Percentiles rank a stretch among this genome's conserved stretches.
phyloP scores from a whole-genome alignment of 2,797 vertebrate genomes.

The Champsocephalus gunnari region DNA sequence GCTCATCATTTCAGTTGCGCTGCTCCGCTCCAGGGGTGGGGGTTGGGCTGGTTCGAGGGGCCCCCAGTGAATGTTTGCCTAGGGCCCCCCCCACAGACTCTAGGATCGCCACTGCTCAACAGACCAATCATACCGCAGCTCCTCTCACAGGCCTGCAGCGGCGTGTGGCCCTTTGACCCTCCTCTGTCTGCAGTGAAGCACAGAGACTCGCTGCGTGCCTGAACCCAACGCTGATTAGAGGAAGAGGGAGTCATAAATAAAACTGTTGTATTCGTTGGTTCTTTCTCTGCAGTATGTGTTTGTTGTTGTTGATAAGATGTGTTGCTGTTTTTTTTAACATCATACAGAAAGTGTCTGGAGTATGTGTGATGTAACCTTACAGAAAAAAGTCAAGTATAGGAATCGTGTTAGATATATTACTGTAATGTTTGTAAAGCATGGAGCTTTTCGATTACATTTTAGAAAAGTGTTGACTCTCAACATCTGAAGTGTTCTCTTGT shows the following conservation, averaged over 20 bases:
- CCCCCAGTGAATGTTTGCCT: no score
- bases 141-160: conserved; percentile 49
- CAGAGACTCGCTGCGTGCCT: conserved; percentile 54
- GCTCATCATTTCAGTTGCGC: no score
- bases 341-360: no score
- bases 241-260: conserved; percentile 27
- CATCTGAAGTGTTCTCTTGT: background rate
- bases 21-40: no score
- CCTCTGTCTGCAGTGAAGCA: conserved; percentile 29
- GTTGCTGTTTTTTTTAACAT: no score
- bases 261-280: conserved; percentile 36
- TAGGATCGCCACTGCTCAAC: no score
- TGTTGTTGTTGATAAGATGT: conserved; percentile 22
- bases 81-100: no score
- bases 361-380: background rate
- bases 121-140: conserved; percentile 3
- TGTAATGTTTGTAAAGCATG: background rate
- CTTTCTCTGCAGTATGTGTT: conserved; percentile 33
- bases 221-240: conserved; percentile 31
- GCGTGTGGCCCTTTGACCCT: conserved; percentile 32
- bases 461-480: background rate
- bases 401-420: background rate
- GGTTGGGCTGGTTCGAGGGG: no score
- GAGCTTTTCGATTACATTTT: background rate
- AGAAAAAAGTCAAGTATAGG: background rate